phyloP scores from a whole-genome alignment of 2,113 vertebrate genomes.

The Glaucidium brasilianum region DNA sequence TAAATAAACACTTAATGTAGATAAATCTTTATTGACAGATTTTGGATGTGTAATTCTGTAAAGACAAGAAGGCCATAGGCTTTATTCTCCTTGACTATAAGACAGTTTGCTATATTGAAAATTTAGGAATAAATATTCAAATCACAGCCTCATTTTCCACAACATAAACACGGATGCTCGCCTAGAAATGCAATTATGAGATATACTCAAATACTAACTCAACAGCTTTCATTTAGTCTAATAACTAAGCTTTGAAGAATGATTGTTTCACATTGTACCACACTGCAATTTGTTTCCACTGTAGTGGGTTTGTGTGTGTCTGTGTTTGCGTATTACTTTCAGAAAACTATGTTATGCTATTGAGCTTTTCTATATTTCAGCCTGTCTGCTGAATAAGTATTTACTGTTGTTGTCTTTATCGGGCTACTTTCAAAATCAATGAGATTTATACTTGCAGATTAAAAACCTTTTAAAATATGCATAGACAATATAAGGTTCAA shows the following conservation, averaged over 20 bases:
- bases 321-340: not conserved
- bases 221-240: not conserved
- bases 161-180: not conserved
- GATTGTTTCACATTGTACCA: not conserved
- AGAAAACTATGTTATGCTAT: not conserved
- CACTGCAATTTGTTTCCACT: not conserved
- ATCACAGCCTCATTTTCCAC: not conserved
- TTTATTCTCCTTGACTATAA: not conserved
- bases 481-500: conserved; percentile 24
- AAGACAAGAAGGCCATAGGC: not conserved
- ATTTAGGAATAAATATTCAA: not conserved
- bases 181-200: not conserved
- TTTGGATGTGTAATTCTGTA: not conserved
- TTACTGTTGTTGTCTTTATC: not conserved
- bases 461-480: conserved; percentile 54
- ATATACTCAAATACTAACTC: not conserved
- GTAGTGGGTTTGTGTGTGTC: not conserved
- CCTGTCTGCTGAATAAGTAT: not conserved
- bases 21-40: not conserved
- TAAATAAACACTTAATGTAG: not conserved
- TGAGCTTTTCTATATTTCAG: not conserved
- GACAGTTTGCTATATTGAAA: not conserved
- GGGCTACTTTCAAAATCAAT: conserved; percentile 34
- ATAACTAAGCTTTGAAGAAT: not conserved
- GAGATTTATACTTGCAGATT: conserved; percentile 54